Evolutionary conservation across 30 jellyfish, hydroid and myxozoan genomes (phyloP).

Genomic region (Pelagia noctiluca): DNA sequence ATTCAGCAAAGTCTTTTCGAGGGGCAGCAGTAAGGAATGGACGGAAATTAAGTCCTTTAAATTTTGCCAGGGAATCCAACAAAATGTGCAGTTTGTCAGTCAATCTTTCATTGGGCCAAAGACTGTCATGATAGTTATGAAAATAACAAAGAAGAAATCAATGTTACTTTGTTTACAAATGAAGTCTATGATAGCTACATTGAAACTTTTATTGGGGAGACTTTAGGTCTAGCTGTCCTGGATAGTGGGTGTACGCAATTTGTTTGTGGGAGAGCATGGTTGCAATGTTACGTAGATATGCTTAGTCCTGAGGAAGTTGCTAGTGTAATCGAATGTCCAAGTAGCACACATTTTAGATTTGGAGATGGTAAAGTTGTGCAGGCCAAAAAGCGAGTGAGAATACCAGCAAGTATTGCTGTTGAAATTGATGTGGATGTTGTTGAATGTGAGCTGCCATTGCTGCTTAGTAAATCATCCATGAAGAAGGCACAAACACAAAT

Average conservation of each 20-base stretch:
- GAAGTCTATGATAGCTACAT: constrained; percentile 7
- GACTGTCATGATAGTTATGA: too few relatives aligned
- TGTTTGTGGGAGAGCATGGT: constrained; percentile 59
- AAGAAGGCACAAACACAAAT: too few relatives aligned
- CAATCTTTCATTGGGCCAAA: too few relatives aligned
- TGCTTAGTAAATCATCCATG: too few relatives aligned
- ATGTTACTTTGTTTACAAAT: constrained; percentile 16
- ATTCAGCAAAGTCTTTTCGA: too few relatives aligned
- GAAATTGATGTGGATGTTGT: constrained; percentile 32
- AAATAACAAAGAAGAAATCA: constrained; percentile 22
- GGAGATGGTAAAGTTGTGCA: constrained; percentile 23
- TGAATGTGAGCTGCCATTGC: too few relatives aligned
- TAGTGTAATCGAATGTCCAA: not conserved
- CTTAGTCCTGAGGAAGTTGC: not conserved
- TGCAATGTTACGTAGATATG: constrained; percentile 31
- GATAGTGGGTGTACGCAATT: constrained; percentile 60
- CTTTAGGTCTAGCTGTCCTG: constrained; percentile 43
- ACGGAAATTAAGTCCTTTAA: too few relatives aligned
- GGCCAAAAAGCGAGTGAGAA: not conserved
- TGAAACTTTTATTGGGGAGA: constrained; percentile 47
- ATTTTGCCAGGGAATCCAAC: too few relatives aligned
- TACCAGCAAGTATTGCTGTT: too few relatives aligned
- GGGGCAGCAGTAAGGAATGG: too few relatives aligned
- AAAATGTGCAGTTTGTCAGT: too few relatives aligned
- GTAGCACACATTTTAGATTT: constrained; percentile 27